Evolutionary conservation across 2,797 vertebrate species (phyloP).

Genomic region (Sorex maritimensis): DNA sequence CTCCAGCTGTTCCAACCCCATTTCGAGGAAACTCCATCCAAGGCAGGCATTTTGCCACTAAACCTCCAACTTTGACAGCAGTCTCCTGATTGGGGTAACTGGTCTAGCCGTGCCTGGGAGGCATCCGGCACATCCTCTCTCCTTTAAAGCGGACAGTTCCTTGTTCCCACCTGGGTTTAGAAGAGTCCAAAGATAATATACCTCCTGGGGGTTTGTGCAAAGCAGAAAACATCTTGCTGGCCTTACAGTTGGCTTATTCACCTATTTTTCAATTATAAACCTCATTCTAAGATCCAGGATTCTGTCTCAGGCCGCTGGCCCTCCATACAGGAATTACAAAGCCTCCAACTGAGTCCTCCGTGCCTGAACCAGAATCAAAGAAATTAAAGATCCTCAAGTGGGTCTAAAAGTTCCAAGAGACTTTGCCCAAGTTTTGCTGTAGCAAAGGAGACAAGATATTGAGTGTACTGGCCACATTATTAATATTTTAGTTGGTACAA

Average conservation of each 20-base stretch:
- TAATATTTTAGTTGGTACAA: constrained; percentile 93
- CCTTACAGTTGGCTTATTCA: constrained; percentile 94
- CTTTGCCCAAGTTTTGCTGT: constrained; percentile 94
- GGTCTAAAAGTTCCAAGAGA: constrained; percentile 93
- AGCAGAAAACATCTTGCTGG: constrained; percentile 95
- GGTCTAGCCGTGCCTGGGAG: constrained; percentile 90
- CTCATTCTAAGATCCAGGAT: constrained; percentile 91
- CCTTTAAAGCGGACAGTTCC: constrained; percentile 88
- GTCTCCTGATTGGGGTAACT: constrained; percentile 86
- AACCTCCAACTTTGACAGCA: constrained; percentile 92
- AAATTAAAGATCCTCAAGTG: constrained; percentile 91
- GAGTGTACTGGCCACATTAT: constrained; percentile 91
- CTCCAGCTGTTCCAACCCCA: constrained; percentile 92
- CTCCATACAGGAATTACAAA: constrained; percentile 85
- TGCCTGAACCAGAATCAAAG: constrained; percentile 93
- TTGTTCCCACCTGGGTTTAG: constrained; percentile 83
- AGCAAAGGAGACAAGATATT: constrained; percentile 90
- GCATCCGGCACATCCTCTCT: constrained; percentile 92
- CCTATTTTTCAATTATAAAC: constrained; percentile 90
- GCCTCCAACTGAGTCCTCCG: constrained; percentile 90
- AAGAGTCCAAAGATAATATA: constrained; percentile 65
- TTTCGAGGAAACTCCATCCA: constrained; percentile 91
- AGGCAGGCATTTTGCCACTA: constrained; percentile 94
- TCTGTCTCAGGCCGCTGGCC: constrained; percentile 92
- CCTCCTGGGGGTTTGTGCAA: constrained; percentile 92